A percentile compares a stretch with the other conserved stretches of the same genome.
These are phyloP conservation scores for Lasius fuliginosus DNA, from an alignment of 2,888 invertebrate species.

Conservation along the genomic window DNA sequence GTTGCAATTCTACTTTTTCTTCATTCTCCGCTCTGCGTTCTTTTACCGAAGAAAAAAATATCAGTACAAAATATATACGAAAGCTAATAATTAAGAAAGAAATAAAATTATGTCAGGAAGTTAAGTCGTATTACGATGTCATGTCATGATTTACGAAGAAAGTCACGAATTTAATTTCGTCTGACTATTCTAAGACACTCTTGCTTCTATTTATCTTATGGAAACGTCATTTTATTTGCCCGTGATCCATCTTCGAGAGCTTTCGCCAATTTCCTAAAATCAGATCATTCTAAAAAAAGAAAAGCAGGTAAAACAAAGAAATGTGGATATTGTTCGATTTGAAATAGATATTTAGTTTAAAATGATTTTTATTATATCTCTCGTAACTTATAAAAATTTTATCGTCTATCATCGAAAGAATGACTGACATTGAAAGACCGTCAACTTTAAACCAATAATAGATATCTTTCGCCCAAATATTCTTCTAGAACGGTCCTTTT, in stretches of 20 bases:
- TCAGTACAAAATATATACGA: neutral
- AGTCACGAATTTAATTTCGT: neutral
- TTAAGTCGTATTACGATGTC: neutral
- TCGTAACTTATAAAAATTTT: neutral
- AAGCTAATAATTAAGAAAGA: constrained; percentile 4
- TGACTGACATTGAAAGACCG: neutral
- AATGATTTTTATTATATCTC: neutral
- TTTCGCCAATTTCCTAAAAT: neutral
- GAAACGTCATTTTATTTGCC: neutral
- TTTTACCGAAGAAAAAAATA: neutral
- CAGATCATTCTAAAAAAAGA: neutral
- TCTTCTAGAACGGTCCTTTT: neutral
- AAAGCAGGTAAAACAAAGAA: neutral
- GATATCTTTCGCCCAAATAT: neutral
- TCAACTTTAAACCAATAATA: neutral
- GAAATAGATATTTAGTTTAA: neutral
- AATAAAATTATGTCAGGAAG: neutral
- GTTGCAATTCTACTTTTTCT: constrained; percentile 25
- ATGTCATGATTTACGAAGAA: neutral
- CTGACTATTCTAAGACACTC: neutral
- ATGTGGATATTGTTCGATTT: neutral
- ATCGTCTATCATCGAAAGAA: neutral
- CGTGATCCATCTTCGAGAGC: neutral
- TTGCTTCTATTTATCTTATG: neutral
- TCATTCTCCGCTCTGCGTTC: neutral